Base-by-base conservation (phyloP, 2,113 vertebrate species). In the Tupaia chinensis region DNA sequence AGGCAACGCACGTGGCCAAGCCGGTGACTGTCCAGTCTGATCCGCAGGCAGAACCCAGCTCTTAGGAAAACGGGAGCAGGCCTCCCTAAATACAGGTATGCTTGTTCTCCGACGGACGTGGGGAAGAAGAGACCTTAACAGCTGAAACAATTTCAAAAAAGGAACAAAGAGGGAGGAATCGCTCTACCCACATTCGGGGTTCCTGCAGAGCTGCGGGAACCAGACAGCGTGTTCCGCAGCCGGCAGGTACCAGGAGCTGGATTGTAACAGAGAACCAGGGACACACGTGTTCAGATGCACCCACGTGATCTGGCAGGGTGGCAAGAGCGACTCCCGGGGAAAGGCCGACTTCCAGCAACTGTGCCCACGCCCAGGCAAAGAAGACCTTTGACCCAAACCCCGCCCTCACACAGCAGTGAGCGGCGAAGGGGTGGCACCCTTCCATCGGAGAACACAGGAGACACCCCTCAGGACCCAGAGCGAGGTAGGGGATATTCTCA, bases 1-100 rank as follows among this genome's bases (percentile, higher is more conserved):
- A 3, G 15, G 23, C 78, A 20, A 20, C 22, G 0, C 53, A 53
- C 22, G 17, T 0, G 11, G 13, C 22, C 4, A 32, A 58, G 77
- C 25, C 14, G 12, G 1, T 27, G 20, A 72, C 0, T 61, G n/a
- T 54, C 60, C 25, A 19, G 6, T 5, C 0, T 1, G n/a, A 73
- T 9, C 68, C 23, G 17, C 0, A 74, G n/a, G n/a, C 9, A 22
- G 29, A 58, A 5, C 0, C 5, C 54, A 65, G 3, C 14, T 88
- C 56, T 15, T 53, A 58, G 5, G 14, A 27, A 44, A 66, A 58
- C 4, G 4, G 9, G 10, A 66, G 44, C 58, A 27, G 65, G 27
- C 4, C 27, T 44, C 70, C 70, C 5, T 2, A 77, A 19, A 34
- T 44, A 27, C 5, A 32, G 79, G n/a, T 22, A 78, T 13, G 15